Evolutionary conservation across 2,888 invertebrate species (phyloP).

Genomic region (Oegoconia quadripuncta): DNA sequence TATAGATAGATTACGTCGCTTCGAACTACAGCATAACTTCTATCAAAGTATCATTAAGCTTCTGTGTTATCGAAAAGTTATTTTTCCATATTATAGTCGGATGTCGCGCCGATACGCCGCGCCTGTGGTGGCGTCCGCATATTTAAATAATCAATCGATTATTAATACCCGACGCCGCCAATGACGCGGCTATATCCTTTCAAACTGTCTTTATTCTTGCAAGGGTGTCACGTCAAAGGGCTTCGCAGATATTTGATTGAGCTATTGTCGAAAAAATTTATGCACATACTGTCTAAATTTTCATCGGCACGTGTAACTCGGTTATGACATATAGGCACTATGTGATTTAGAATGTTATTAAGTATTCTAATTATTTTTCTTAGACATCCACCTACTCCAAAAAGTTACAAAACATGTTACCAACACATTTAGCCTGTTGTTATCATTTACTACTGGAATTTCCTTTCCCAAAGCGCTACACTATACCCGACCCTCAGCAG

Average conservation of each 20-base stretch:
- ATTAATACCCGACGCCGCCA: slow-evolving; percentile 50
- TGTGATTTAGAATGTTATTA: no score
- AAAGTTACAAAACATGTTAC: no score
- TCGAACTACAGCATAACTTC: slow-evolving; percentile 23
- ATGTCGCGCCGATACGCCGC: slow-evolving; percentile 31
- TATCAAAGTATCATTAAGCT: slow-evolving; percentile 43
- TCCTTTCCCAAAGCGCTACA: no score
- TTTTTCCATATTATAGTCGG: slow-evolving; percentile 30
- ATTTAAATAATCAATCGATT: slow-evolving; percentile 72
- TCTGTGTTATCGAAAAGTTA: slow-evolving; percentile 29
- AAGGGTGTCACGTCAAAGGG: slow-evolving; percentile 35
- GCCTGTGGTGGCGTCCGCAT: no score
- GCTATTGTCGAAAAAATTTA: slow-evolving; percentile 50
- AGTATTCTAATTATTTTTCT: no score
- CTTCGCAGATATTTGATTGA: slow-evolving; percentile 52
- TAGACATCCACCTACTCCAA: no score
- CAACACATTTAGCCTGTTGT: no score
- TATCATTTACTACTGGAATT: no score
- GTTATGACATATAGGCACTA: no score
- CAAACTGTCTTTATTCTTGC: slow-evolving; percentile 36
- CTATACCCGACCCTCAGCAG: no score
- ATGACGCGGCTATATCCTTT: slow-evolving; percentile 62
- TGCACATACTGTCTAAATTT: slow-evolving; percentile 34
- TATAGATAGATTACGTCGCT: no score
- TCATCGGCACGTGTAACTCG: no score